A percentile compares a stretch with the other conserved stretches of the same genome.
phyloP scores from a whole-genome alignment of 92 coral and sea anemone species.

The Epizoanthus rinbou region DNA sequence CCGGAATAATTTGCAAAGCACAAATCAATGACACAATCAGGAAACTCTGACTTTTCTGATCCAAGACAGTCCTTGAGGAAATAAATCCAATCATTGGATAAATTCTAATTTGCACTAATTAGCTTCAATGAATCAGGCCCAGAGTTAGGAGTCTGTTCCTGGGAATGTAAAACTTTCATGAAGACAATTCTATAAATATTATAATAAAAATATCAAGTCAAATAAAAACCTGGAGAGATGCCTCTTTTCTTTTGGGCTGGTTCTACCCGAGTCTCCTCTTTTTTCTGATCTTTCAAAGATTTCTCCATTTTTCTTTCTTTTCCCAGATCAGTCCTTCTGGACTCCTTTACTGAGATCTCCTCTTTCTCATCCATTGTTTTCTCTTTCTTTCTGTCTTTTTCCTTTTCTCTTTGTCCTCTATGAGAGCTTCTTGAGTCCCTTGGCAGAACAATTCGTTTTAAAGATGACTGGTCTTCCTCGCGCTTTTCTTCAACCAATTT shows the following conservation, averaged over 20 bases:
- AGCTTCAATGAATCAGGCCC: too few relatives aligned
- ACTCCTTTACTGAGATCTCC: neutral
- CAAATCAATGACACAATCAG: too few relatives aligned
- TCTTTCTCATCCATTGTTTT: neutral
- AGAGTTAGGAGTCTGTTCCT: too few relatives aligned
- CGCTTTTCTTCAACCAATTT: neutral
- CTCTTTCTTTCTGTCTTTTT: slow-evolving; percentile 6
- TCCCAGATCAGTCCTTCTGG: slow-evolving; percentile 13
- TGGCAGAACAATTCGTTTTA: slow-evolving; percentile 24
- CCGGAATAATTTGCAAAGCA: too few relatives aligned
- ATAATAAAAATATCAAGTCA: neutral
- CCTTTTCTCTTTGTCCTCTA: slow-evolving; percentile 8
- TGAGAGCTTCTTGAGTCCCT: neutral
- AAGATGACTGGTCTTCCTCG: neutral
- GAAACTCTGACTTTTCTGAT: too few relatives aligned
- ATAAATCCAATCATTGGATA: too few relatives aligned
- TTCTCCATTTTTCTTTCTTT: slow-evolving; percentile 13
- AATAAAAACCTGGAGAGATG: slow-evolving; percentile 14
- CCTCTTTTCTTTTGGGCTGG: slow-evolving; percentile 22
- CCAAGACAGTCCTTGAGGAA: too few relatives aligned
- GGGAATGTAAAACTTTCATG: too few relatives aligned
- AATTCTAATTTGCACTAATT: too few relatives aligned
- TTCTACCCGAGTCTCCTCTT: neutral
- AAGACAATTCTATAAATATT: too few relatives aligned
- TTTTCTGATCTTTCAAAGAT: neutral